These are phyloP conservation scores for Ciconia maguari DNA, from an alignment of 2,113 vertebrate species.

Conservation along the genomic window DNA sequence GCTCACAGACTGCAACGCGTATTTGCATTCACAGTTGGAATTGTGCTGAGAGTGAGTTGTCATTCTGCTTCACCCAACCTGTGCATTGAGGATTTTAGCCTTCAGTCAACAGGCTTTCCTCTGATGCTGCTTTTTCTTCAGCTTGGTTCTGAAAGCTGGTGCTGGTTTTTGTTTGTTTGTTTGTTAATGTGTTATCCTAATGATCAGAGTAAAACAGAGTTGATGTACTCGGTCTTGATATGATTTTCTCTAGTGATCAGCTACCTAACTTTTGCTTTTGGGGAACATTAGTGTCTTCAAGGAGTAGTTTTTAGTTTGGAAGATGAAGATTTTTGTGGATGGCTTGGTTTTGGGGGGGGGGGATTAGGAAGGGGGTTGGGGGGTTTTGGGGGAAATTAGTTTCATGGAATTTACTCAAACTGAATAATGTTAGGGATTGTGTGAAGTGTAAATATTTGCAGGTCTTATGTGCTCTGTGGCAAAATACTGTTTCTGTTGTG, in stretches of 20 bases:
- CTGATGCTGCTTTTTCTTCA: not conserved
- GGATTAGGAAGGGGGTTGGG: too few relatives aligned
- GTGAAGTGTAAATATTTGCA: not conserved
- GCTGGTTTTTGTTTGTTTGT: not conserved
- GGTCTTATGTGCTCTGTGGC: not conserved
- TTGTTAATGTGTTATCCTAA: not conserved
- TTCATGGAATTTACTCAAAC: not conserved
- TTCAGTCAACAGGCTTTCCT: not conserved
- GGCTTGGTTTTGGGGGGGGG: not conserved
- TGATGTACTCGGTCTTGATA: not conserved
- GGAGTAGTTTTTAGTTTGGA: not conserved
- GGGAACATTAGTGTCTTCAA: not conserved
- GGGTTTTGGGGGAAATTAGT: not conserved
- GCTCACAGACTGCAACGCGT: accelerated
- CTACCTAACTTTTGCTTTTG: not conserved
- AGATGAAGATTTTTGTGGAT: not conserved
- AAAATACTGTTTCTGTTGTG: not conserved
- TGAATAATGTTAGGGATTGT: not conserved
- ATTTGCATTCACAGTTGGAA: not conserved
- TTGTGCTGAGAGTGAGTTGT: not conserved
- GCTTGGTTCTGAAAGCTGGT: not conserved
- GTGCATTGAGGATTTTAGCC: not conserved
- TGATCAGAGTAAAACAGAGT: not conserved
- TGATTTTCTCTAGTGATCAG: not conserved
- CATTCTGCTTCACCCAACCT: not conserved